Evolutionary conservation across 2,113 vertebrate species (phyloP), one percentile per base, ranked within the genome.

Genomic region (Erythrolamprus reginae): DNA sequence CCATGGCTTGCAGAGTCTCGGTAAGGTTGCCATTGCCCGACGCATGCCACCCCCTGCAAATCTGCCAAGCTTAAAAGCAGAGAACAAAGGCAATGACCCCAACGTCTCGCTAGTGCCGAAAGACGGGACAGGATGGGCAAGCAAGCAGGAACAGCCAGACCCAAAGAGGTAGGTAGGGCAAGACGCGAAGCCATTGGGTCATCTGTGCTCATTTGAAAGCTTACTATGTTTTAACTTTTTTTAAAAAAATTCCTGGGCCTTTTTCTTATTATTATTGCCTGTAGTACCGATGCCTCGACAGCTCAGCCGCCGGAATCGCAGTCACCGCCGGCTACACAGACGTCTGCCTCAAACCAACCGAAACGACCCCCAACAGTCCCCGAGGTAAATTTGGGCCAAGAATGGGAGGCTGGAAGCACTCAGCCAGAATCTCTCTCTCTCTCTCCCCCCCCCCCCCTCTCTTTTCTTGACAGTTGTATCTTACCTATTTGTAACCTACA

Each of bases 71-170:
- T 97, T 99, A 97, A 99, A 99, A 98, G 98, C 98, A 58, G 98
- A 99, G 97, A 99, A 99, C 97, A 99, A 98, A 98, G 98, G 98
- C 97, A 99, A 99, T 97, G 98, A 99, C 96, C 98, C 98, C 95
- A 99, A 98, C 96, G 98, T 99, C 97, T 98, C 98, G 94, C 97
- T 99, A 96, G 98, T 99, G 96, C 98, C 98, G 95, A 98, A 98
- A 98, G 98, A 99, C 98, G 98, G 98, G 96, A 98, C 98, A 99
- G 98, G 98, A 99, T 99, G 98, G 98, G 98, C 98, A 98, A 99
- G 98, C 98, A 99, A 98, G 97, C 98, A 97, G 98, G 98, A 99
- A 95, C 97, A 96, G 98, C 97, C 98, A 96, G 98, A 99, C 98
- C 98, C 98, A 98, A 99, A 99, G 98, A 99, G 98, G 98, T 98